phyloP scores from a whole-genome alignment of 2,888 invertebrate genomes.

The Cenopis cana region DNA sequence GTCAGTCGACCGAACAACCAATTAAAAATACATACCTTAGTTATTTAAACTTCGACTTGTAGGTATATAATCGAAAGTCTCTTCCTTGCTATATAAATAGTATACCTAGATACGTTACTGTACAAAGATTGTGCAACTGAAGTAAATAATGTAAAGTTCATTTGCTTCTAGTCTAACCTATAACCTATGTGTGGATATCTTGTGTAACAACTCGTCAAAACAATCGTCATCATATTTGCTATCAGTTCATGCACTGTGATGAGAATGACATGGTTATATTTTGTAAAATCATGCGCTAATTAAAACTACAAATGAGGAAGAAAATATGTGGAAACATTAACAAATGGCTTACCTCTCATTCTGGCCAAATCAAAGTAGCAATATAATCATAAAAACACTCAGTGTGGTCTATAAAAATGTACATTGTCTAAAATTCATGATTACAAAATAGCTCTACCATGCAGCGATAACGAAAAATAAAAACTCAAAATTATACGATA shows the following conservation, averaged over 20 bases:
- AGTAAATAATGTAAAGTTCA: constrained; percentile 17
- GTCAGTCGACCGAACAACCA: too few relatives aligned
- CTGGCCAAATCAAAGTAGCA: constrained; percentile 44
- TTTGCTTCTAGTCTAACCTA: constrained; percentile 19
- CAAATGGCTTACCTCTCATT: constrained; percentile 41
- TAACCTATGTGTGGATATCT: constrained; percentile 19
- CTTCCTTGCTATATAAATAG: neutral
- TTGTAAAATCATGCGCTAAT: constrained; percentile 30
- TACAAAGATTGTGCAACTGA: neutral
- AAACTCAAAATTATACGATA: constrained; percentile 74
- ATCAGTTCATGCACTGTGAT: constrained; percentile 30
- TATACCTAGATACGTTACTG: constrained; percentile 1
- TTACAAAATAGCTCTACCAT: constrained; percentile 65
- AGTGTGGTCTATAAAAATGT: constrained; percentile 41
- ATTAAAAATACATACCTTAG: neutral
- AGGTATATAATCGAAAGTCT: neutral
- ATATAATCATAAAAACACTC: constrained; percentile 43
- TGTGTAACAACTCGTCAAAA: constrained; percentile 23
- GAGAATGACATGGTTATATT: neutral
- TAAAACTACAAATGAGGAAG: neutral
- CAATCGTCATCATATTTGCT: constrained; percentile 24
- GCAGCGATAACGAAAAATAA: constrained; percentile 71
- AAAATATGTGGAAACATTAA: constrained; percentile 19
- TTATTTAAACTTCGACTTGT: neutral
- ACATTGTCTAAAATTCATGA: constrained; percentile 23